Evolutionary conservation across 2,888 invertebrate genomes (phyloP).

Genomic region (Chouioia cunea): DNA sequence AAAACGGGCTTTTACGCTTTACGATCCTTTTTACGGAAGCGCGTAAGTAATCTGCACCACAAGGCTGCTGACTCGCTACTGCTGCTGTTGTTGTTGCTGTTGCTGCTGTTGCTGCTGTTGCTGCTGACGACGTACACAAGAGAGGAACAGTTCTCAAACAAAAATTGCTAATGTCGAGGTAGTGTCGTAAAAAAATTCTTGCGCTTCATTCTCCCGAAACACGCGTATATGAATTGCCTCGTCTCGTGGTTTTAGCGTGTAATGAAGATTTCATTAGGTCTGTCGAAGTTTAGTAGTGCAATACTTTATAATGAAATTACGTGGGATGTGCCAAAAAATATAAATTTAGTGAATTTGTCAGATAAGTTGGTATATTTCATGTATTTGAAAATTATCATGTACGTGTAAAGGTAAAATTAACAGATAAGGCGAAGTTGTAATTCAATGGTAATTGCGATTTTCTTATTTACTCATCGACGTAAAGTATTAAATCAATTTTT

Average conservation of each 20-base stretch:
- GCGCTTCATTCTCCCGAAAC: not conserved
- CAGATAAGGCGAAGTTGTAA: too few species aligned
- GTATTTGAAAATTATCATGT: too few species aligned
- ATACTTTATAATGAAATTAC: too few species aligned
- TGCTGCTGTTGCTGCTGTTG: slow-evolving; percentile 7
- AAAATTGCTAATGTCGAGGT: slow-evolving; percentile 46
- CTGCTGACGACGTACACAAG: slow-evolving; percentile 25
- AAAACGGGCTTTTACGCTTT: slow-evolving; percentile 64
- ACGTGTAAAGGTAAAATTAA: too few species aligned
- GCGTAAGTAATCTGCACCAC: slow-evolving; percentile 53
- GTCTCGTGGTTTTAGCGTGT: slow-evolving; percentile 25
- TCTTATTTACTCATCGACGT: too few species aligned
- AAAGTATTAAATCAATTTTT: too few species aligned
- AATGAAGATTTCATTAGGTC: slow-evolving; percentile 43
- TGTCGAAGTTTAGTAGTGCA: not conserved
- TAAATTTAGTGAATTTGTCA: too few species aligned
- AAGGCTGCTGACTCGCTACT: slow-evolving; percentile 7
- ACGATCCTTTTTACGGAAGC: slow-evolving; percentile 59
- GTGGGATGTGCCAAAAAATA: too few species aligned
- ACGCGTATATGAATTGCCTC: not conserved
- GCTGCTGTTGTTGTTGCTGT: slow-evolving; percentile 12
- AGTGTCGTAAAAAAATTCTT: slow-evolving; percentile 40
- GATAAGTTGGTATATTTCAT: too few species aligned
- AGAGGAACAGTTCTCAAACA: slow-evolving; percentile 45
- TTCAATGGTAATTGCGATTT: too few species aligned